Evolutionary conservation across 1,140 invertebrate species (phyloP), one percentile per base, ranked within the genome.

Genomic region (Brachionus manjavacas): DNA sequence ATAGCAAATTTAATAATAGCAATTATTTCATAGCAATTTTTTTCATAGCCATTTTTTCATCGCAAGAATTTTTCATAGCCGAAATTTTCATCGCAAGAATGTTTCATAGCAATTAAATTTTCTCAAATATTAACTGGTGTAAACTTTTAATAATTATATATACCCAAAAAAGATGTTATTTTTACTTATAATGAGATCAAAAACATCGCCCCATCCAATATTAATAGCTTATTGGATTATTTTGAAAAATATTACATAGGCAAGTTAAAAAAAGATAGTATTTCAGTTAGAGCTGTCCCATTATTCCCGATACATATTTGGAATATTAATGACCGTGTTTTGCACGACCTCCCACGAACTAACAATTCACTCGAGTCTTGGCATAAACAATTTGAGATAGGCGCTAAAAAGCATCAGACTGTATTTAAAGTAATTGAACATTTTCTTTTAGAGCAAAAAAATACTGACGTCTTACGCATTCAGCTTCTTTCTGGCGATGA

Each of bases 181-280:
- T 46, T 46, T 68, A 3, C 4, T 66, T 66, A 12, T 43, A 66
- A 66, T 20, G 11, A 28, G 16, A 25, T 68, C 16, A 68, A 28
- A 68, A 20, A 25, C 9, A 25, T 31, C 12, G 7, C 23, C 20
- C 25, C 64, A 31, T 12, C 11, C 11, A 68, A 68, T 12, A 28
- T 68, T 35, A 68, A 31, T 14, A 12, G 23, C 20, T 16, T 68
- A 20, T 28, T 68, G 20, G 28, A 68, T 68, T 68, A 68, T 28
- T 68, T 68, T 68, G 64, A 68, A 35, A 68, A 68, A 68, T 68
- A 68, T 35, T 68, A 31, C 23, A 68, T 68, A 16, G 64, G 64
- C 11, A 68, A 28, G 9, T 35, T 68, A 12, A 68, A 68, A 68
- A 68, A 68, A 35, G 20, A 68, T 68, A 68, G 64, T 28, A 31